A percentile compares a stretch with the other conserved stretches of the same genome.
phyloP scores from a whole-genome alignment of 1,140 invertebrate species.

The Heliconius melpomene region DNA sequence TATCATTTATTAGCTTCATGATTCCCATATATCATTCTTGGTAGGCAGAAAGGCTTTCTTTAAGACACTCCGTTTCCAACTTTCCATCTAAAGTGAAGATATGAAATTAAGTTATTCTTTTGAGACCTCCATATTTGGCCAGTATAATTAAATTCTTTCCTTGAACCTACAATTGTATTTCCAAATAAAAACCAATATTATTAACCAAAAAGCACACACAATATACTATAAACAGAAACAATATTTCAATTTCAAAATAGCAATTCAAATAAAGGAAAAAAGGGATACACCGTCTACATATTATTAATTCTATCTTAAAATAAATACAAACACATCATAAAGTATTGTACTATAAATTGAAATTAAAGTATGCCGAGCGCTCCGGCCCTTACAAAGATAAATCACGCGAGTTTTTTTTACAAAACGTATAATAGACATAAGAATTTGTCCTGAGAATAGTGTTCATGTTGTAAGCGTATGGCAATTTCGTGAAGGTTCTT shows the following conservation, averaged over 20 bases:
- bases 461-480: conserved; percentile 37
- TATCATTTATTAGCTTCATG: too few relatives aligned
- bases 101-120: too few relatives aligned
- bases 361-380: conserved; percentile 71
- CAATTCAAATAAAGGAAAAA: background rate
- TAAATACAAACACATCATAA: conserved; percentile 54
- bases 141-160: too few relatives aligned
- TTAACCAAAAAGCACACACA: background rate
- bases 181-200: background rate
- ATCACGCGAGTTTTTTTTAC: conserved; percentile 66
- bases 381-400: conserved; percentile 68
- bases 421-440: conserved; percentile 69
- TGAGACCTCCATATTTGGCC: too few relatives aligned
- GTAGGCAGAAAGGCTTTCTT: too few relatives aligned
- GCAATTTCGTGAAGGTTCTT: background rate
- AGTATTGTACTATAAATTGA: conserved; percentile 72
- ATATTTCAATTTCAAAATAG: background rate
- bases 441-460: conserved; percentile 47
- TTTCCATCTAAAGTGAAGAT: too few relatives aligned
- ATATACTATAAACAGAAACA: background rate
- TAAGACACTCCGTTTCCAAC: too few relatives aligned
- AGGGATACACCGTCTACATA: conserved; percentile 30
- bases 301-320: conserved; percentile 62
- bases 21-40: too few relatives aligned
- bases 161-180: background rate